Evolutionary conservation across 2,888 invertebrate genomes (phyloP).

Genomic region (Lycocerus yunnanus): DNA sequence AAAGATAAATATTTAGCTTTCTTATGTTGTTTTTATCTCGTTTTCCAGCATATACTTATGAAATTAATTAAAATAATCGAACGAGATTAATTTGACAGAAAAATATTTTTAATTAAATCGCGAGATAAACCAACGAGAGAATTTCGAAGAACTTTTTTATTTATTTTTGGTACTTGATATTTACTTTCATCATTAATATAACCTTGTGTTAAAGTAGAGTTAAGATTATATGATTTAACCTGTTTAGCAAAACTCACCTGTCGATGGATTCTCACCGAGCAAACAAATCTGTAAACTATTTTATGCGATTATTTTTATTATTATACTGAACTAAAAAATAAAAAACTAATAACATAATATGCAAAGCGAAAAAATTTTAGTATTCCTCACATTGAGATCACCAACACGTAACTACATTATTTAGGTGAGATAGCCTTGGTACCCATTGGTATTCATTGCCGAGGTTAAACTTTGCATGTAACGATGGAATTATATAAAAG

Average conservation of each 20-base stretch:
- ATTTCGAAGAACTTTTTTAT: background rate
- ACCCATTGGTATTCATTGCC: conserved; percentile 23
- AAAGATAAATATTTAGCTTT: background rate
- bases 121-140: background rate
- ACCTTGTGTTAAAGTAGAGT: background rate
- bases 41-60: background rate
- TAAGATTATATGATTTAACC: background rate
- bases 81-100: background rate
- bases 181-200: background rate
- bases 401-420: conserved; percentile 6
- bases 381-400: background rate
- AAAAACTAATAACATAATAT: background rate
- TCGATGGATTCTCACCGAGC: background rate
- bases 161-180: background rate
- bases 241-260: background rate
- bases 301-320: background rate
- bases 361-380: background rate
- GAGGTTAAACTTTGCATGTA: conserved; percentile 15
- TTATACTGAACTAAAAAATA: background rate
- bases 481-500: background rate
- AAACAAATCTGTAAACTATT: background rate
- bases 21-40: background rate
- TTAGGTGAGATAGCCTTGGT: conserved; percentile 22
- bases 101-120: background rate
- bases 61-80: background rate